Conservation (phyloP, 35 echinoderm and acorn worm species). For the Chiridota heheva region DNA sequence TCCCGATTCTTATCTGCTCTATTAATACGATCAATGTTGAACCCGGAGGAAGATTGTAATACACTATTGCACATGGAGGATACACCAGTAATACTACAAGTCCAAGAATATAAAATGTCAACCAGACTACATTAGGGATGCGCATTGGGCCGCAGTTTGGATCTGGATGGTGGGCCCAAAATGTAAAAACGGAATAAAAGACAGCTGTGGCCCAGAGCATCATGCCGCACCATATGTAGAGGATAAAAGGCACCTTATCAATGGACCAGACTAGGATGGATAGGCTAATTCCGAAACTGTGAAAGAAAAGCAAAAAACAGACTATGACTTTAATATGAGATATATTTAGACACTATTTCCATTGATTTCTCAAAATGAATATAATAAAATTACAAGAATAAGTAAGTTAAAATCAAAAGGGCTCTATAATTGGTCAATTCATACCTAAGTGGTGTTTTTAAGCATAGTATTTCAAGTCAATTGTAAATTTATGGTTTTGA, state of each 20-base stretch:
- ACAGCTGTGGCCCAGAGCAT: slow-evolving; percentile 79
- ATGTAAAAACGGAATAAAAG: slow-evolving; percentile 65
- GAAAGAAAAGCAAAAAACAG: slow-evolving; percentile 37
- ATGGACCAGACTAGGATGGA: slow-evolving; percentile 64
- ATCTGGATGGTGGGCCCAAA: slow-evolving; percentile 76
- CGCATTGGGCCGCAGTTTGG: background rate
- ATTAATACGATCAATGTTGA: slow-evolving; percentile 61
- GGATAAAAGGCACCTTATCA: slow-evolving; percentile 74
- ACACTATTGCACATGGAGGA: slow-evolving; percentile 45
- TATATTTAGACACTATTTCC: background rate
- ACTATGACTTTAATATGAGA: background rate
- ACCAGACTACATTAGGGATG: slow-evolving; percentile 66
- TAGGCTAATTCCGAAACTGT: slow-evolving; percentile 66
- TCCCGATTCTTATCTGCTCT: slow-evolving; percentile 77
- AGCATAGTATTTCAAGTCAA: too few relatives aligned
- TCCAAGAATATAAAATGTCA: slow-evolving; percentile 52
- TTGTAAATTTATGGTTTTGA: too few relatives aligned
- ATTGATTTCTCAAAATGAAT: background rate
- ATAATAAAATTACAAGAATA: too few relatives aligned
- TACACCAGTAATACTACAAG: slow-evolving; percentile 59
- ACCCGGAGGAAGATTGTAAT: slow-evolving; percentile 63
- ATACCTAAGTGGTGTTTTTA: too few relatives aligned
- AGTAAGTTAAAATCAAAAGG: too few relatives aligned
- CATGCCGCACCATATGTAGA: slow-evolving; percentile 94
- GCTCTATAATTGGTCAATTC: too few relatives aligned